phyloP scores from a whole-genome alignment of 2,113 vertebrate genomes.

The Ia io region DNA sequence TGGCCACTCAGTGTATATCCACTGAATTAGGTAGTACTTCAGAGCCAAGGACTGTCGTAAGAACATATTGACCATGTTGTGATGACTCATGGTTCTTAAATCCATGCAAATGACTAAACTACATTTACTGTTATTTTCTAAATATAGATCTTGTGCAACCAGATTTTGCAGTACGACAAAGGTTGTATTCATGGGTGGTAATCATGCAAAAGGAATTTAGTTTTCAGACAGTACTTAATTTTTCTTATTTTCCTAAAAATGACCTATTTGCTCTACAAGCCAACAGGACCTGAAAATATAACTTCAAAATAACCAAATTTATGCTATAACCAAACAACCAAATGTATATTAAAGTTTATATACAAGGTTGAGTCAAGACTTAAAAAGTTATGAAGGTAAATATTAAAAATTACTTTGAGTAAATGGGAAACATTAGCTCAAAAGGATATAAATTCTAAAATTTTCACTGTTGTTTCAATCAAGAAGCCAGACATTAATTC shows the following conservation, averaged over 20 bases:
- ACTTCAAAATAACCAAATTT: constrained; percentile 44
- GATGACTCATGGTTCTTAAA: neutral
- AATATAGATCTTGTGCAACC: neutral
- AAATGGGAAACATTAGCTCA: constrained; percentile 42
- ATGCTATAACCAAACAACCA: neutral
- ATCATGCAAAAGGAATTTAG: constrained; percentile 30
- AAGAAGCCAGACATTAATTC: neutral
- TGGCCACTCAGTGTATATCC: neutral
- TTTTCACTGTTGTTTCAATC: constrained; percentile 9
- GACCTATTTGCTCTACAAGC: neutral
- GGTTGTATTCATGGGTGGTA: neutral
- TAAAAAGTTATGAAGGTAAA: constrained; percentile 44
- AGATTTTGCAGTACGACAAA: neutral
- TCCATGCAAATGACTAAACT: neutral
- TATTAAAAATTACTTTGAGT: constrained; percentile 42
- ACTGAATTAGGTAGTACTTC: constrained; percentile 7
- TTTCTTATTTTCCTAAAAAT: constrained; percentile 36
- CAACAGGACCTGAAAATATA: neutral
- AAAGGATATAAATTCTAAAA: constrained; percentile 52
- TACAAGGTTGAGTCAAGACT: neutral
- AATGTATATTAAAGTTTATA: neutral
- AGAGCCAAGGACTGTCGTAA: neutral
- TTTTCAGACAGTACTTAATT: constrained; percentile 34
- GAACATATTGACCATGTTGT: neutral
- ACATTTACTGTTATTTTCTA: neutral